Base-by-base conservation (phyloP, 2,797 vertebrate species). In the Gymnothorax javanicus region DNA sequence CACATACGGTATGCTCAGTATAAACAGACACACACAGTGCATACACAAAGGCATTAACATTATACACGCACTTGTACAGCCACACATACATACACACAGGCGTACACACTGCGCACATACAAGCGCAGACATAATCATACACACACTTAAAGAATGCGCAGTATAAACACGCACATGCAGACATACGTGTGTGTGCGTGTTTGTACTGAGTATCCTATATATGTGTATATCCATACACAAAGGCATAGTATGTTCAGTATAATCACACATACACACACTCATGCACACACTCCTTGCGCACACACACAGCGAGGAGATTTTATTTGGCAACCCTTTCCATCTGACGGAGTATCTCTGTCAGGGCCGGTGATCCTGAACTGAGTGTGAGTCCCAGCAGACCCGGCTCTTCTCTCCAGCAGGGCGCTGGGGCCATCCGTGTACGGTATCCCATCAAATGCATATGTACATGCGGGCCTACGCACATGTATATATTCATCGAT, bases 401-500 rank as follows among this genome's bases (percentile, higher is more conserved):
- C 6, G 25, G 17, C 87, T 77, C 59, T 59, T 85, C 71, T 82
- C 62, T 82, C 79, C 25, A 82, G 59, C 84, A 25, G 52, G 43
- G 87, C 85, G 64, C 59, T 54, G 67, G 79, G 60, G 59, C 83
- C 83, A 54, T 54, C 8, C 69, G 84, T 57, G 52, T 82, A 52
- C 33, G 81, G 62, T 52, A 54, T 83, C 82, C 82, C 86, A 87
- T 84, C 86, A 87, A 71, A 87, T 84, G 82, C 86, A 87, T 84
- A 87, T 87, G 86, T 73, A 87, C 82, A 84, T 84, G 57, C 84
- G 56, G 73, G 67, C 33, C 58, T n/a, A 87, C 69, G 86, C 86
- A 27, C 91, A 88, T 93, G 92, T 92, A 91, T 92, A 92, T 94
- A 92, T 93, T 94, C 94, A 94, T 94, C 93, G 94, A 95, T 92